phyloP scores from a whole-genome alignment of 1,140 invertebrate species.

The Papilio polytes region DNA sequence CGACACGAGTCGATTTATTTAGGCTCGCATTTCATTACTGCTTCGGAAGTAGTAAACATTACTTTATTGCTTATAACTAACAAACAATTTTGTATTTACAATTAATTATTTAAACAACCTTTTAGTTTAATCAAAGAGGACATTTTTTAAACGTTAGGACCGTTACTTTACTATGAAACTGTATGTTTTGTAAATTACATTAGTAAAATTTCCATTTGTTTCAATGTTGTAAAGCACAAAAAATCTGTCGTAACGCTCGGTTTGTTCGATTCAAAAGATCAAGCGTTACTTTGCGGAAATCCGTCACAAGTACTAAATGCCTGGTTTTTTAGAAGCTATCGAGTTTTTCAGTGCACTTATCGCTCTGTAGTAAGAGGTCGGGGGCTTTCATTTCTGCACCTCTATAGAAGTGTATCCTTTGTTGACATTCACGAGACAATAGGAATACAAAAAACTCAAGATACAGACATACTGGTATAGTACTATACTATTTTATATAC shows the following conservation, averaged over 20 bases:
- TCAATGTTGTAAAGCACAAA: not conserved
- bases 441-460: not conserved
- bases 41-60: not conserved
- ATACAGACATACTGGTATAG: not conserved
- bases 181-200: not conserved
- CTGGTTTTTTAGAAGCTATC: slow-evolving; percentile 10
- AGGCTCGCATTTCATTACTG: not conserved
- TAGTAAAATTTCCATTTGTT: not conserved
- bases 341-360: slow-evolving; percentile 1
- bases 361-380: slow-evolving; percentile 4
- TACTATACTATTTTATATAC: not conserved
- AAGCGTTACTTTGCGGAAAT: slow-evolving; percentile 25
- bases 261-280: slow-evolving; percentile 3
- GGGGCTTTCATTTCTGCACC: not conserved
- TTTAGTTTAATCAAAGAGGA: not conserved
- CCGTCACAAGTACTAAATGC: slow-evolving; percentile 11
- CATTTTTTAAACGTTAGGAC: not conserved
- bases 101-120: not conserved
- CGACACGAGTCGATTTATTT: not conserved
- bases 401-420: not conserved
- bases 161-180: not conserved
- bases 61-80: not conserved
- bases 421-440: not conserved
- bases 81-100: not conserved
- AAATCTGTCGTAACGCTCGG: not conserved